Evolutionary conservation across 2,797 vertebrate species (phyloP).

Genomic region (Gambelia wislizenii): DNA sequence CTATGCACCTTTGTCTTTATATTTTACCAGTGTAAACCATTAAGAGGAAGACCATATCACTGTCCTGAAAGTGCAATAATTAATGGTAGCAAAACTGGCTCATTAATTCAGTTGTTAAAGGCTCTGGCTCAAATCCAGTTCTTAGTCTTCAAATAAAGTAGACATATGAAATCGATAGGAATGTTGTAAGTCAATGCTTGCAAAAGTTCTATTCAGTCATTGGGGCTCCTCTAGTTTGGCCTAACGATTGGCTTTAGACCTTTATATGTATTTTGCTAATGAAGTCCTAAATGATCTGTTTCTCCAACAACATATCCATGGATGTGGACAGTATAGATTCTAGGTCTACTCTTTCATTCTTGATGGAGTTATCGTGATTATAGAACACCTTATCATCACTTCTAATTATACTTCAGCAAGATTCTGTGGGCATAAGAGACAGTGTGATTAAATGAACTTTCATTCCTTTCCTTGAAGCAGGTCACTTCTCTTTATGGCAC

Average conservation of each 20-base stretch:
- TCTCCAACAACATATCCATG: fast-evolving
- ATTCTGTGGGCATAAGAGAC: slow-evolving; percentile 6
- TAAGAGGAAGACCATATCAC: not conserved
- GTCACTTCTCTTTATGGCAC: slow-evolving; percentile 31
- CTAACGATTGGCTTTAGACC: not conserved
- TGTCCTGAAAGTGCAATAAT: no score
- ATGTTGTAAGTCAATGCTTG: no score
- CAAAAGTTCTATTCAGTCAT: no score
- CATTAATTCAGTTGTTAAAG: no score
- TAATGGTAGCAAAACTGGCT: no score
- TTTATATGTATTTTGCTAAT: not conserved
- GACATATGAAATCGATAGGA: no score
- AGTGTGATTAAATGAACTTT: slow-evolving; percentile 20
- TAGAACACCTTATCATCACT: slow-evolving; percentile 48
- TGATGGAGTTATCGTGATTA: slow-evolving; percentile 35
- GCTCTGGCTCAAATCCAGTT: no score
- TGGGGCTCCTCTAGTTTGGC: no score
- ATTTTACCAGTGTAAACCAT: not conserved
- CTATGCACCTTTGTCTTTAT: not conserved
- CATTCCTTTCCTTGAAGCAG: slow-evolving; percentile 6
- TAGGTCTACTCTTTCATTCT: not conserved
- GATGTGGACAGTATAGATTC: not conserved
- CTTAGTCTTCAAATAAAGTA: no score
- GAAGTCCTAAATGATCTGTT: not conserved
- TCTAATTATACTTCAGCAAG: slow-evolving; percentile 45